Evolutionary conservation across 2,888 invertebrate species (phyloP).

Genomic region (Oxyteleia sp.): DNA sequence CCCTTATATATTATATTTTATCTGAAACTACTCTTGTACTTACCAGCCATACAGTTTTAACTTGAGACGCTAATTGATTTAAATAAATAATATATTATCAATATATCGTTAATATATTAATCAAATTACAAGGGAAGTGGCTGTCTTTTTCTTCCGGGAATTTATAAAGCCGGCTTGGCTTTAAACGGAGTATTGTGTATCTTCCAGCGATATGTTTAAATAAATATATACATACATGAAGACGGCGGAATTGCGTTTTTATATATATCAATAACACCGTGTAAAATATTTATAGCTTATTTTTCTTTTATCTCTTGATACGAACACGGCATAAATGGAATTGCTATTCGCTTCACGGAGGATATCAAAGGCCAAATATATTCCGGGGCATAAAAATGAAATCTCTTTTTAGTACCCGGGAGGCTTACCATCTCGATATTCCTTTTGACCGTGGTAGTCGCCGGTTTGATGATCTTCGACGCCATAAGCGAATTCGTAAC

Average conservation of each 20-base stretch:
- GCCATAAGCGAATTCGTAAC: constrained; percentile 85
- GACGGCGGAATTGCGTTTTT: no score
- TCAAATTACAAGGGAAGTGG: no score
- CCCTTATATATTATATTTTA: no score
- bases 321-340: constrained; percentile 24
- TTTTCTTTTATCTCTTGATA: constrained; percentile 26
- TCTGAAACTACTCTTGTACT: no score
- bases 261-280: constrained; percentile 25
- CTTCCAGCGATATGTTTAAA: neutral
- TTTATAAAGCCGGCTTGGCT: no score
- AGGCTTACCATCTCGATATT: constrained; percentile 86
- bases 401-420: constrained; percentile 34
- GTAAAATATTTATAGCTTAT: constrained; percentile 43
- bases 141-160: no score
- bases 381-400: constrained; percentile 25
- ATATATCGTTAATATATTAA: no score
- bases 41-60: no score
- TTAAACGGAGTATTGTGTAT: no score
- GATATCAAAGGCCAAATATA: constrained; percentile 35
- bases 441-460: constrained; percentile 87
- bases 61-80: no score
- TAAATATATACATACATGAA: neutral
- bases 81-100: no score
- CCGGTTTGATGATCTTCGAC: constrained; percentile 86
- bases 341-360: constrained; percentile 41